A percentile compares a stretch with the other conserved stretches of the same genome.
Evolutionary conservation across 1,140 invertebrate species (phyloP).

Genomic region (Leucophenga varia): DNA sequence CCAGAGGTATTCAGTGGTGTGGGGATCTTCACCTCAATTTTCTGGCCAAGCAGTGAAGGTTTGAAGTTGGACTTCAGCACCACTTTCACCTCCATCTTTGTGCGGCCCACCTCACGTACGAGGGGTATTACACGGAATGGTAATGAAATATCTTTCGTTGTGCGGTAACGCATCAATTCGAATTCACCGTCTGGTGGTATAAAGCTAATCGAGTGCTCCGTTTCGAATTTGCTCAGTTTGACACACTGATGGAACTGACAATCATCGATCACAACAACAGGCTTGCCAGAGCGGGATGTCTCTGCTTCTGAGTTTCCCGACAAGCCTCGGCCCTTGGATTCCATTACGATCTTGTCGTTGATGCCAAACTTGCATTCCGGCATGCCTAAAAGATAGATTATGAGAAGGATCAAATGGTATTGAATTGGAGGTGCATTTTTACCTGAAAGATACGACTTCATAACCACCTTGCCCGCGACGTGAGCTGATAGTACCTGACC

Average conservation of each 20-base stretch:
- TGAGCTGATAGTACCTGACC: slow-evolving; percentile 98
- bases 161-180: slow-evolving; percentile 99
- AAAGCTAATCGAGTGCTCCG: slow-evolving; percentile 99
- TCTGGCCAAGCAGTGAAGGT: slow-evolving; percentile 95
- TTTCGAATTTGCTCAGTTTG: slow-evolving; percentile 99
- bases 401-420: neutral
- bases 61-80: slow-evolving; percentile 99
- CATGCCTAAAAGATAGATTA: slow-evolving; percentile 68
- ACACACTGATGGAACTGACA: slow-evolving; percentile 99
- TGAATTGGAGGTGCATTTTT: slow-evolving; percentile 7
- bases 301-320: slow-evolving; percentile 78
- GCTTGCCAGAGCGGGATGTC: slow-evolving; percentile 83
- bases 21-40: slow-evolving; percentile 99
- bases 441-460: slow-evolving; percentile 98
- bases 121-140: slow-evolving; percentile 99
- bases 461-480: slow-evolving; percentile 98
- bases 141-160: slow-evolving; percentile 99
- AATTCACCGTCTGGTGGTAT: slow-evolving; percentile 99
- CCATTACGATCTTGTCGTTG: slow-evolving; percentile 99
- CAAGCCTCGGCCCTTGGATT: slow-evolving; percentile 82
- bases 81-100: slow-evolving; percentile 99
- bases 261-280: slow-evolving; percentile 98
- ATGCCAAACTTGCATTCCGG: slow-evolving; percentile 99
- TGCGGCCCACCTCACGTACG: slow-evolving; percentile 95
- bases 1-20: slow-evolving; percentile 98